Base-by-base conservation (phyloP, 2,113 vertebrate species). In the Rhabdornis inornatus region DNA sequence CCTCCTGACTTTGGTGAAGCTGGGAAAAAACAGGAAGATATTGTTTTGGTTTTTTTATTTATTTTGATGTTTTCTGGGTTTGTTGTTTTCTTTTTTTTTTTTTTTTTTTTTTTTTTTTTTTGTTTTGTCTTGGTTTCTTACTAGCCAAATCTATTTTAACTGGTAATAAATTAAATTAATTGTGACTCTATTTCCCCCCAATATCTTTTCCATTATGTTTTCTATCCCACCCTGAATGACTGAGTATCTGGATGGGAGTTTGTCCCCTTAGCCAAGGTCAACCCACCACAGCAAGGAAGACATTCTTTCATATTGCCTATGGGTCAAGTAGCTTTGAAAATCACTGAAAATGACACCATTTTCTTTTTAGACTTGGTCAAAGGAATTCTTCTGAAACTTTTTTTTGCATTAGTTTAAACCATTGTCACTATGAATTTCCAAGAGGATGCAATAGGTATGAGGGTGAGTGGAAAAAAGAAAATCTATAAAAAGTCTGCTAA, bases 401-500 rank as follows among this genome's bases (percentile, higher is more conserved):
- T 87, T 88, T 89, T 72, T 27, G 53, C 11, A 68, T 71, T 47
- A 80, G 1, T 80, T 89, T 80, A 56, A 94, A 72, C 13, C 13
- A 61, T 3, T 57, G 17, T 24, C 15, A 25, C 31, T 47, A 52
- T 21, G 30, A 77, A 10, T 70, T 96, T 93, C 37, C 31, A 84
- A 72, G n/a, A 93, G 11, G 30, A 90, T 56, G 35, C 35, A 59
- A 20, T 23, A 85, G 60, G 53, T 82, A 87, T 0, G 8, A 86
- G 27, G 6, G 15, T 37, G 28, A 85, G 15, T 0, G 0, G 30
- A 40, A 92, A 78, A 85, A 77, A 27, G 10, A 27, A 90, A 52
- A 85, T 55, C 83, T 90, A 68, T 78, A 64, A 95, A 94, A 92
- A 78, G 40, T 47, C 37, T 87, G 57, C 61, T 90, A 86, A 94